Conservation (phyloP, 2,113 vertebrate species). For the Etia nguti region DNA sequence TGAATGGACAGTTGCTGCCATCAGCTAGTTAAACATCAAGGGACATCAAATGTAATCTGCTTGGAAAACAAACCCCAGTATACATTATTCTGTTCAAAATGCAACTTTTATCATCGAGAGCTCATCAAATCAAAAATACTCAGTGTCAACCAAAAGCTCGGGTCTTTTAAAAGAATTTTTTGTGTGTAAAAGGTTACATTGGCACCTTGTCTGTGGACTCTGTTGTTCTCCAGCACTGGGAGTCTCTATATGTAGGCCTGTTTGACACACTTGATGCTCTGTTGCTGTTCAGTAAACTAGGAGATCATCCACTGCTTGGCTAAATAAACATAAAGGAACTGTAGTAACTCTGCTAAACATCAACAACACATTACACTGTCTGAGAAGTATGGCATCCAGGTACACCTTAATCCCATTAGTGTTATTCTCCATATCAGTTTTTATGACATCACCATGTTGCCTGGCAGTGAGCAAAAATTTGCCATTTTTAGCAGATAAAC, state of each 20-base stretch:
- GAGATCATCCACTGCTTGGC: background rate
- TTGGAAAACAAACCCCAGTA: background rate
- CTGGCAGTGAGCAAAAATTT: background rate
- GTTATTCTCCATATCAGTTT: background rate
- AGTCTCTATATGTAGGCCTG: background rate
- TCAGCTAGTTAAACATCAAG: background rate
- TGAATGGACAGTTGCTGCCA: background rate
- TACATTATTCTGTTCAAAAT: background rate
- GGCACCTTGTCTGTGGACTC: background rate
- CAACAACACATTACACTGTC: background rate
- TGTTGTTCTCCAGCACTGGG: background rate
- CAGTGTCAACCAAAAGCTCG: background rate
- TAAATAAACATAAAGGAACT: background rate
- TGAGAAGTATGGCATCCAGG: background rate
- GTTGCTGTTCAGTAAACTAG: background rate
- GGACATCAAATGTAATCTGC: background rate
- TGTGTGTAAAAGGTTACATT: background rate
- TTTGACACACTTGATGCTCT: background rate
- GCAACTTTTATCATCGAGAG: background rate
- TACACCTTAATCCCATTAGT: background rate
- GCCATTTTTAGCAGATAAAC: background rate
- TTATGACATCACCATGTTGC: background rate
- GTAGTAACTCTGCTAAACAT: background rate
- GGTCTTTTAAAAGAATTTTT: background rate
- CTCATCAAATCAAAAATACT: background rate